phyloP scores from a whole-genome alignment of 1,140 invertebrate species.

The Scaptomyza graminum region DNA sequence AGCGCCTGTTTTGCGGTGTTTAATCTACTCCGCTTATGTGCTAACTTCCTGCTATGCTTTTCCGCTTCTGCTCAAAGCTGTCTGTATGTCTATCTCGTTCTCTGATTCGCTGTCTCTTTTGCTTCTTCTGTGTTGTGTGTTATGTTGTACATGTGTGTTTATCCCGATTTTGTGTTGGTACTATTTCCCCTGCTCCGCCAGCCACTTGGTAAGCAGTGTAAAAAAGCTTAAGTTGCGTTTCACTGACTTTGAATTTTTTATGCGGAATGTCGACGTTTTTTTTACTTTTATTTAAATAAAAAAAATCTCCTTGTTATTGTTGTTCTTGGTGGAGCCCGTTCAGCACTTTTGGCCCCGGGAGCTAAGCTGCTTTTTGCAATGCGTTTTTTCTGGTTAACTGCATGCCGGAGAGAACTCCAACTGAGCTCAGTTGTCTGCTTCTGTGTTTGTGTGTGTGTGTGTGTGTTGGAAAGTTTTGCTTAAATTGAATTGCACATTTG shows the following conservation, averaged over 20 bases:
- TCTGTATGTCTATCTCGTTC: slow-evolving; percentile 3
- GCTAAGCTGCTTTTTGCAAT: slow-evolving; percentile 76
- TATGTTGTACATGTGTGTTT: slow-evolving; percentile 77
- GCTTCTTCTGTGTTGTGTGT: slow-evolving; percentile 12
- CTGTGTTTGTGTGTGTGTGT: slow-evolving; percentile 34
- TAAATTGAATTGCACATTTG: slow-evolving; percentile 81
- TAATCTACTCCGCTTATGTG: slow-evolving; percentile 79
- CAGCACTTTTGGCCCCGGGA: slow-evolving; percentile 21
- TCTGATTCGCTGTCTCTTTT: neutral
- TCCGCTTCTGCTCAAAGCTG: slow-evolving; percentile 5
- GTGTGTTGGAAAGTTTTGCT: slow-evolving; percentile 63
- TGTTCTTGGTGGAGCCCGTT: slow-evolving; percentile 5
- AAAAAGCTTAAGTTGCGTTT: slow-evolving; percentile 81
- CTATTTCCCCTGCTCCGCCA: neutral
- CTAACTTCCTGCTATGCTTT: slow-evolving; percentile 56
- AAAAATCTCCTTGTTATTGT: neutral
- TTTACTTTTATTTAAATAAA: neutral
- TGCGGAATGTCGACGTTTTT: slow-evolving; percentile 67
- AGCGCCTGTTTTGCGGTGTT: slow-evolving; percentile 79
- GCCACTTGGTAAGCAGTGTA: slow-evolving; percentile 54
- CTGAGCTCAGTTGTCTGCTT: slow-evolving; percentile 7
- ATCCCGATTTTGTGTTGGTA: slow-evolving; percentile 71
- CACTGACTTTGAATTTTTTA: slow-evolving; percentile 82
- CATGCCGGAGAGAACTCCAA: slow-evolving; percentile 53
- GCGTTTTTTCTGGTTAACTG: slow-evolving; percentile 75